phyloP scores from a whole-genome alignment of 1,140 invertebrate species.

The Stegodyphus mimosarum region DNA sequence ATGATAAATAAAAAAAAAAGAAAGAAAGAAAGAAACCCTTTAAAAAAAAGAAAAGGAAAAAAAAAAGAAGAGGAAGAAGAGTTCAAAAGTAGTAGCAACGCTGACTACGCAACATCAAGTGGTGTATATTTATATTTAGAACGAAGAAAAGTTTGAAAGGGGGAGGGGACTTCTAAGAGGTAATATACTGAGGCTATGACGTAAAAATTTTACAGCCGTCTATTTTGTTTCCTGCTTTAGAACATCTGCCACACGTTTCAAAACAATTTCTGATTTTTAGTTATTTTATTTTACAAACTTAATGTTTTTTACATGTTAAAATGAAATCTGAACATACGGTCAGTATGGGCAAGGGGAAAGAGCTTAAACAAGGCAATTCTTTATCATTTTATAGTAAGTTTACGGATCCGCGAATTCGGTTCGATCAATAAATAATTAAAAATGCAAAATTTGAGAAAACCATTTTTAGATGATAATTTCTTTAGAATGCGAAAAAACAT shows the following conservation, averaged over 20 bases:
- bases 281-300: background rate
- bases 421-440: too few species aligned
- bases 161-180: background rate
- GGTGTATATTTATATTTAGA: conserved; percentile 33
- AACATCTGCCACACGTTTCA: background rate
- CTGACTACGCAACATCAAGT: background rate
- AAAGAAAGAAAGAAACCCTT: background rate
- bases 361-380: too few species aligned
- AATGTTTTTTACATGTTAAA: too few species aligned
- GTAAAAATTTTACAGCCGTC: conserved; percentile 23
- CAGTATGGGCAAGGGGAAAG: too few species aligned
- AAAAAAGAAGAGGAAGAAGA: background rate
- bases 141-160: background rate
- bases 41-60: background rate
- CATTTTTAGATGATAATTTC: too few species aligned
- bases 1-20: background rate
- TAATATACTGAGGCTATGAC: background rate
- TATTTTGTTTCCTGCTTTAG: conserved; percentile 12
- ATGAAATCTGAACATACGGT: too few species aligned
- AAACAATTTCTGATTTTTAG: background rate
- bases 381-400: too few species aligned
- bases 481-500: too few species aligned
- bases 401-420: too few species aligned
- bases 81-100: background rate
- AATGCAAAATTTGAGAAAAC: too few species aligned